Evolutionary conservation across 2,888 invertebrate species (phyloP).

Genomic region (Strigamia maritima): DNA sequence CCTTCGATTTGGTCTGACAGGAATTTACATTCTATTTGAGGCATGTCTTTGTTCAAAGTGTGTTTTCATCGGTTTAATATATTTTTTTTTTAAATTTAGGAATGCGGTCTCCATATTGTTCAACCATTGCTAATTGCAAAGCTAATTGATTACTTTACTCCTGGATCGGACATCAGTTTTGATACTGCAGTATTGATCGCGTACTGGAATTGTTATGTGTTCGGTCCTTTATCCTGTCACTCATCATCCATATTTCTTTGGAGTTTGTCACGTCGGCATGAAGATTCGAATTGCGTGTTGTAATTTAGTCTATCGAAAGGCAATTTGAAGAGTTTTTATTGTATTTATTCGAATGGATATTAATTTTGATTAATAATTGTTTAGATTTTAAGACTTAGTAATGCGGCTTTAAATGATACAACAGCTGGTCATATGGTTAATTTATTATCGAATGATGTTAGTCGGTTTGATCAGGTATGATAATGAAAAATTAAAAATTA

Average conservation of each 20-base stretch:
- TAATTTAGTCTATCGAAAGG: conserved; percentile 80
- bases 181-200: conserved; percentile 71
- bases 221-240: conserved; percentile 71
- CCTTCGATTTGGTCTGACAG: conserved; percentile 53
- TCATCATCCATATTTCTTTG: conserved; percentile 88
- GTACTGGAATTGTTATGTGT: conserved; percentile 67
- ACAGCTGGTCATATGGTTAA: conserved; percentile 91
- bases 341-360: neutral
- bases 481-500: neutral
- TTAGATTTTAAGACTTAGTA: conserved; percentile 71
- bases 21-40: conserved; percentile 53
- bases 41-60: conserved; percentile 44
- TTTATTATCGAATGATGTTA: conserved; percentile 92
- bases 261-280: conserved; percentile 76
- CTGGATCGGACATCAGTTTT: conserved; percentile 46
- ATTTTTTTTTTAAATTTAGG: conserved; percentile 37
- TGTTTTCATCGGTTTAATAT: neutral
- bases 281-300: conserved; percentile 76
- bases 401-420: conserved; percentile 78
- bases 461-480: conserved; percentile 71
- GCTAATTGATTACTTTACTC: conserved; percentile 53
- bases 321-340: conserved; percentile 48
- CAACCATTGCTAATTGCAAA: conserved; percentile 55
- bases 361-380: conserved; percentile 38
- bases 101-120: conserved; percentile 47